A percentile compares a stretch with the other conserved stretches of the same genome.
phyloP scores from a whole-genome alignment of 2,888 invertebrate species.

The Arenicola marina region DNA sequence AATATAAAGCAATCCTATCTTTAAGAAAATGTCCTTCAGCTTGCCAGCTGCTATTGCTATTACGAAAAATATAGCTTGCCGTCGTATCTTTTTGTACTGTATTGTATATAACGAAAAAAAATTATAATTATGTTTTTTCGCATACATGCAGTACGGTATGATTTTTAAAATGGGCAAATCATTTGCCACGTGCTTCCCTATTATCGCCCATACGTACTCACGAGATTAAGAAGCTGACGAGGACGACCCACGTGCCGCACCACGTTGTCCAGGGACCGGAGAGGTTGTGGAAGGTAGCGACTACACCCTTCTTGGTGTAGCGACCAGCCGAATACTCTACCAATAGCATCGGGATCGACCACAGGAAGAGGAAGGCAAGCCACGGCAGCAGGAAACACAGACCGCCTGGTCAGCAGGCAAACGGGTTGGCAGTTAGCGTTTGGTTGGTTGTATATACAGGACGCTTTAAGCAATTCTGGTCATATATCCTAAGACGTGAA shows the following conservation, averaged over 20 bases:
- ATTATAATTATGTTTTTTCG: not conserved
- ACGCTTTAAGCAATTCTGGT: no score
- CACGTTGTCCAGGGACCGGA: constrained; percentile 45
- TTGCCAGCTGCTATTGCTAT: no score
- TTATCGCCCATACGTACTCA: no score
- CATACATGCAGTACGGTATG: not conserved
- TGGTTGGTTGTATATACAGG: no score
- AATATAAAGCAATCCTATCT: no score
- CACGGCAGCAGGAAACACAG: constrained; percentile 52
- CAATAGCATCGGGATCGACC: constrained; percentile 53
- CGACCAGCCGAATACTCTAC: constrained; percentile 54
- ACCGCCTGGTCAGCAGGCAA: constrained; percentile 39
- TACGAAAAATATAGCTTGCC: no score
- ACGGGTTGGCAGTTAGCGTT: no score
- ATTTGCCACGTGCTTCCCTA: constrained; percentile 40
- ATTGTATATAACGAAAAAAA: no score
- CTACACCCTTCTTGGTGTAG: constrained; percentile 45
- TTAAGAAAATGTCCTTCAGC: no score
- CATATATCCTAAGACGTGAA: not conserved
- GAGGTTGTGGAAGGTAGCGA: constrained; percentile 45
- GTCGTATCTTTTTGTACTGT: no score
- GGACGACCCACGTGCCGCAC: constrained; percentile 52
- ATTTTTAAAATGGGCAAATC: not conserved
- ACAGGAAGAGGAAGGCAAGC: constrained; percentile 49
- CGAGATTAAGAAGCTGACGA: constrained; percentile 50